A percentile compares a stretch with the other conserved stretches of the same genome.
Conservation (phyloP, 2,113 vertebrate genomes). For the Pelusios castaneus region DNA sequence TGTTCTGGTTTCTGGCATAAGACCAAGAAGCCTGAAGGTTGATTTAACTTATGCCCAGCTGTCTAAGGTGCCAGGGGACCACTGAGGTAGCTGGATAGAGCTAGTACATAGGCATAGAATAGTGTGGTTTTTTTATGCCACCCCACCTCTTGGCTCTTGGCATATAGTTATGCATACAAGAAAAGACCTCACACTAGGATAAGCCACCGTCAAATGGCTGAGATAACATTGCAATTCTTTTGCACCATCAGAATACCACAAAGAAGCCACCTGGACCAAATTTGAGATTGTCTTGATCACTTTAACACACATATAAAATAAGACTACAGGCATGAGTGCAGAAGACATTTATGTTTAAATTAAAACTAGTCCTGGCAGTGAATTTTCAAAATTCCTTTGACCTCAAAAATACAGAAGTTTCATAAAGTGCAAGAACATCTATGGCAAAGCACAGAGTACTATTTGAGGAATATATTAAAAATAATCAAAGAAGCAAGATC, state of each 20-base stretch:
- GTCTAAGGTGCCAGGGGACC: neutral
- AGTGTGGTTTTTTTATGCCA: neutral
- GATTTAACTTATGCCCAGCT: neutral
- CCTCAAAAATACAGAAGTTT: conserved; percentile 6
- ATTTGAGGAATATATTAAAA: conserved; percentile 15
- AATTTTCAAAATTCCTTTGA: conserved; percentile 24
- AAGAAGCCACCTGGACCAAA: neutral
- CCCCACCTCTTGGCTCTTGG: neutral
- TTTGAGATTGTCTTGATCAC: fast-evolving
- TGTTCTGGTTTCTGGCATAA: neutral
- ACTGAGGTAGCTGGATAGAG: neutral
- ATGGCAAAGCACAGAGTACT: neutral
- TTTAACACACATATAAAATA: neutral
- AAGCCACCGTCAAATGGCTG: neutral
- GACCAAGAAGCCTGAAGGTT: neutral
- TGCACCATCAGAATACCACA: neutral
- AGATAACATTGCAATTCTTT: neutral
- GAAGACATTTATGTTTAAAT: conserved; percentile 34
- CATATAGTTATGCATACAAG: neutral
- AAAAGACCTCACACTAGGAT: neutral
- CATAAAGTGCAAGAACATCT: neutral
- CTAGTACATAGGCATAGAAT: neutral
- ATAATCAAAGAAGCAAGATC: neutral
- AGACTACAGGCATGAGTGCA: neutral
- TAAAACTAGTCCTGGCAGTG: neutral